Base-by-base conservation (phyloP, 2,797 vertebrate species). In the Etheostoma perlongum region DNA sequence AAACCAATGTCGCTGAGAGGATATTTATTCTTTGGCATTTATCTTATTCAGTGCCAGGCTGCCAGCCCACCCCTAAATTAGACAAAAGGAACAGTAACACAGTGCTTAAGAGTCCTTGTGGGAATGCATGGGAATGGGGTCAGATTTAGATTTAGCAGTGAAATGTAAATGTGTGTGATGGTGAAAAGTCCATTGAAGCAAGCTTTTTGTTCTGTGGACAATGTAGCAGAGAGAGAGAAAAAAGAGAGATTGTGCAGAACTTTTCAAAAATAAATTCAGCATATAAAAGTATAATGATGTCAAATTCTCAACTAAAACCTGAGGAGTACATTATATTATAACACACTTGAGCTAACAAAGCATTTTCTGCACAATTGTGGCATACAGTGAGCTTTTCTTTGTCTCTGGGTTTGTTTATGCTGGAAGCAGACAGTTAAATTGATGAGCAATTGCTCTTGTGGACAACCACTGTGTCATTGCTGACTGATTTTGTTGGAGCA, bases 71-170 rank as follows among this genome's bases (percentile, higher is more conserved):
- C 62, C 72, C 76, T 60, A 33, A 64, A 60, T 67, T 59, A 68
- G 63, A 88, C 84, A 90, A 86, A 87, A 68, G 51, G 65, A 79
- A 84, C 69, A 76, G 72, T 74, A 63, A 13, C 47, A 67, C 67
- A 74, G 74, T 82, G 67, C 79, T 81, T 66, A 72, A 81, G 75
- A 79, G 73, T 82, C 70, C 49, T 67, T 74, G 72, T 81, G 66
- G 63, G 67, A 82, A 82, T 54, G 76, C 79, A 76, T 86, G 87
- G 88, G 90, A 91, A 92, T 83, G 55, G 63, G 86, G 86, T 90
- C 83, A 88, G 76, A 76, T 88, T 87, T 64, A 66, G 52, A 57
- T 60, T 81, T 60, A 82, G 70, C 48, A 80, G 65, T 42, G 36
- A 84, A 80, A 80, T 83, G 58, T 76, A 71, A 76, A 79, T 81